Percentiles rank a stretch among this genome's conserved stretches.
phyloP scores from a whole-genome alignment of 2,888 invertebrate species.

The Rhimphoctona megacephalus region DNA sequence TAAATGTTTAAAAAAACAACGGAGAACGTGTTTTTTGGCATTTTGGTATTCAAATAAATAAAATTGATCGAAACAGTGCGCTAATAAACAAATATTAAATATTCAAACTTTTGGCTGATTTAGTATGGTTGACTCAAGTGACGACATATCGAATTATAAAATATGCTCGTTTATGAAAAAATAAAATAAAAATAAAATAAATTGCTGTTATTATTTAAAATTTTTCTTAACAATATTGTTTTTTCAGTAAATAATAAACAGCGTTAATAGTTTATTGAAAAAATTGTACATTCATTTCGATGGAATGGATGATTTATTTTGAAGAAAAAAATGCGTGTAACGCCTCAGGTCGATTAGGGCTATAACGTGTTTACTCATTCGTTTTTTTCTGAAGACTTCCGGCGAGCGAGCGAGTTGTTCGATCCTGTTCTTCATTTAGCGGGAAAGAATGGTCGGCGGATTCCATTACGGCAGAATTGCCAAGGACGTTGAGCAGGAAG shows the following conservation, averaged over 20 bases:
- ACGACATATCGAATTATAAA: no score
- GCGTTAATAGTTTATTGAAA: background rate
- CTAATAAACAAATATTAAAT: no score
- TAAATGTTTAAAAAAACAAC: no score
- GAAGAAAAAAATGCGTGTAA: constrained; percentile 4
- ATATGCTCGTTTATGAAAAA: no score
- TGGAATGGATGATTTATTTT: background rate
- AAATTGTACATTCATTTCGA: background rate
- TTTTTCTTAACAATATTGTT: background rate
- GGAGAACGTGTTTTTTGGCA: no score
- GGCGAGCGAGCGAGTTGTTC: constrained; percentile 42
- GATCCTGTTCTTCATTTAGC: constrained; percentile 34
- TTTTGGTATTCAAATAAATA: no score
- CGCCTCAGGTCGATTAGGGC: constrained; percentile 24
- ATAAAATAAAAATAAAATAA: no score
- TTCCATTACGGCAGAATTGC: constrained; percentile 51
- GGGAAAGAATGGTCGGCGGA: constrained; percentile 39
- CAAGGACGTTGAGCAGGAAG: constrained; percentile 66
- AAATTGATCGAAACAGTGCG: no score
- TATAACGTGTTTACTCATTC: constrained; percentile 35
- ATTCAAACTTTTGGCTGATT: no score
- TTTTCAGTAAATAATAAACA: background rate
- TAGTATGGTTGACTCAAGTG: no score
- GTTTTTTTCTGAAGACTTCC: constrained; percentile 45
- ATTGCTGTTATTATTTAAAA: no score